A percentile compares a stretch with the other conserved stretches of the same genome.
Evolutionary conservation across 2,888 invertebrate species (phyloP).

Genomic region (Protonemura montana): DNA sequence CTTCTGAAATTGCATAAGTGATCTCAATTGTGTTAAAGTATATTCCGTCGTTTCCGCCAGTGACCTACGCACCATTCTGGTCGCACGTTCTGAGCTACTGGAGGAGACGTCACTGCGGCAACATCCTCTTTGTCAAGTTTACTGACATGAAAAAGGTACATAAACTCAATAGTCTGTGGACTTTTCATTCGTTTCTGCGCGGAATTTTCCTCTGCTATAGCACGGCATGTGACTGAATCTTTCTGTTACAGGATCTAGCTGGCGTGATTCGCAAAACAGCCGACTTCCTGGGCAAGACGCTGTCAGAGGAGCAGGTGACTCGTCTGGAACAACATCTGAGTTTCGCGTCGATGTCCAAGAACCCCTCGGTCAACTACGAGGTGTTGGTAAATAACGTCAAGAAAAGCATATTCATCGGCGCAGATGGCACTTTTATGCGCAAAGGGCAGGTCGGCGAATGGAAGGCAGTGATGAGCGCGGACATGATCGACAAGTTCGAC

Average conservation of each 20-base stretch:
- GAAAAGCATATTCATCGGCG: constrained; percentile 56
- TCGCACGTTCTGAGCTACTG: constrained; percentile 71
- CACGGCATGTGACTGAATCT: too few species aligned
- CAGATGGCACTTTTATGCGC: constrained; percentile 60
- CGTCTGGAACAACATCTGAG: constrained; percentile 64
- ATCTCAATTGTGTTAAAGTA: too few species aligned
- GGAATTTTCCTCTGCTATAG: too few species aligned
- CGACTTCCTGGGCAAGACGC: constrained; percentile 62
- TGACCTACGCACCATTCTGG: constrained; percentile 64
- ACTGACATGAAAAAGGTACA: constrained; percentile 78
- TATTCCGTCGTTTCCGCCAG: constrained; percentile 51
- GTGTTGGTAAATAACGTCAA: constrained; percentile 54
- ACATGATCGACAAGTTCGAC: constrained; percentile 62
- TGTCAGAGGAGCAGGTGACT: constrained; percentile 60
- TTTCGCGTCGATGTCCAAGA: constrained; percentile 69
- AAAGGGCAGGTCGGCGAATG: constrained; percentile 60
- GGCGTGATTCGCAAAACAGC: too few species aligned
- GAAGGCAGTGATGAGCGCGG: constrained; percentile 56
- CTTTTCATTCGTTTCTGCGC: too few species aligned
- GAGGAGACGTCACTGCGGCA: constrained; percentile 72
- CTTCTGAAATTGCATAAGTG: too few species aligned
- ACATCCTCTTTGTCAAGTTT: constrained; percentile 79
- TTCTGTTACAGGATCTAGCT: too few species aligned
- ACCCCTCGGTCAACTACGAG: constrained; percentile 66
- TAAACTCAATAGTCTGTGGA: too few species aligned